Percentiles rank a stretch among this genome's conserved stretches.
These are phyloP conservation scores for Lemur catta DNA, from an alignment of 2,797 vertebrate species.

Conservation along the genomic window DNA sequence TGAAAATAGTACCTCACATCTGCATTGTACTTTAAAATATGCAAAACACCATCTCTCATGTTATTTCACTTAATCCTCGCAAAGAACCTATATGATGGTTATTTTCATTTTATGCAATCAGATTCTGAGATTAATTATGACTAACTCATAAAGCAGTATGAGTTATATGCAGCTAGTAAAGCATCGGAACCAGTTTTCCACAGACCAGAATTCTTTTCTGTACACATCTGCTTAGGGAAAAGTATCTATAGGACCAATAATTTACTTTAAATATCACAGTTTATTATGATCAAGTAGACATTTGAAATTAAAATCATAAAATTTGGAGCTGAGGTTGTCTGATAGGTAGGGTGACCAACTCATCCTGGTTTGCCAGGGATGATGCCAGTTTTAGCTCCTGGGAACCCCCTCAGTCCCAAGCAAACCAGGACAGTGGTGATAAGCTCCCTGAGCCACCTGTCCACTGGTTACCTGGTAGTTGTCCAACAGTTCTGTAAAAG, in stretches of 20 bases:
- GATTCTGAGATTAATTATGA: background rate
- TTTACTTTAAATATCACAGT: background rate
- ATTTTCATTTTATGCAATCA: slow-evolving; percentile 17
- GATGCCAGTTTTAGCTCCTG: background rate
- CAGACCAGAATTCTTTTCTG: background rate
- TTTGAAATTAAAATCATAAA: background rate
- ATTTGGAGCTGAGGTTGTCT: background rate
- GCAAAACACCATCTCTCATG: background rate
- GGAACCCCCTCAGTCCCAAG: background rate
- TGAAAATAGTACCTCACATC: background rate
- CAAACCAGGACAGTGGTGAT: background rate
- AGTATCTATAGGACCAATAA: background rate
- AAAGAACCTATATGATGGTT: background rate
- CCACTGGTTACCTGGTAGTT: background rate
- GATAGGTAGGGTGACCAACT: background rate
- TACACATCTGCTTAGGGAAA: background rate
- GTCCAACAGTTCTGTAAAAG: background rate
- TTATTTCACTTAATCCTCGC: slow-evolving; percentile 31
- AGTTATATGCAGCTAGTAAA: background rate
- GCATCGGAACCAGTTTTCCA: background rate
- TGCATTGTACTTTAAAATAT: slow-evolving; percentile 2
- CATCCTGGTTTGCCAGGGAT: background rate
- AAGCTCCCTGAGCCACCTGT: background rate
- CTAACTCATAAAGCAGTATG: background rate
- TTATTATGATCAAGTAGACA: background rate